Evolutionary conservation across 2,113 vertebrate genomes (phyloP).

Genomic region (Oryzias melastigma): DNA sequence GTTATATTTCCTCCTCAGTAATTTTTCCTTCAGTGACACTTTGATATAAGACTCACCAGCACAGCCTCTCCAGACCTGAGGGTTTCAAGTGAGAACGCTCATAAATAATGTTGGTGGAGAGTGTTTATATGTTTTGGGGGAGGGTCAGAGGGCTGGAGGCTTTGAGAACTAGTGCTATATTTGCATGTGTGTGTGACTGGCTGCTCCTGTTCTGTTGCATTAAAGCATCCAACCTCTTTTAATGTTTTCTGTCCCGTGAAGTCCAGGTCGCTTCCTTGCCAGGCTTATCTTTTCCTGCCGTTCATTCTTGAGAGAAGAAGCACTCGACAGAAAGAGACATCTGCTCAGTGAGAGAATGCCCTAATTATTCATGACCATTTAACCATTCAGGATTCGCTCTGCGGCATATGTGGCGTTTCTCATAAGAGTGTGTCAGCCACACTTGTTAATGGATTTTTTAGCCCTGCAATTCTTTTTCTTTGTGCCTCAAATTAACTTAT

Average conservation of each 20-base stretch:
- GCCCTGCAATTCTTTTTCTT: conserved; percentile 32
- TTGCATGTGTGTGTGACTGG: conserved; percentile 50
- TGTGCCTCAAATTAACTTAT: conserved; percentile 29
- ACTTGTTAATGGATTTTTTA: conserved; percentile 65
- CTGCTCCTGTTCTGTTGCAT: conserved; percentile 54
- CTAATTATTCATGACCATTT: conserved; percentile 84
- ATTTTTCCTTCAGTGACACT: conserved; percentile 62
- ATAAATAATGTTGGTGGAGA: conserved; percentile 56
- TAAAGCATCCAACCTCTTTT: conserved; percentile 34
- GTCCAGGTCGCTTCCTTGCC: conserved; percentile 44
- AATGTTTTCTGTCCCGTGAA: conserved; percentile 31
- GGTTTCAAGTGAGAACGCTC: conserved; percentile 47
- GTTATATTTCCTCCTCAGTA: conserved; percentile 72
- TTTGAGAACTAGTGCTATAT: conserved; percentile 50
- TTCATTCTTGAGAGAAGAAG: conserved; percentile 65
- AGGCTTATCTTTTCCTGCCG: conserved; percentile 61
- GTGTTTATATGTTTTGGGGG: conserved; percentile 48
- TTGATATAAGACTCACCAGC: conserved; percentile 35
- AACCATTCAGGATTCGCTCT: conserved; percentile 77
- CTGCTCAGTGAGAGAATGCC: conserved; percentile 80
- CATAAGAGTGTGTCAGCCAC: conserved; percentile 61
- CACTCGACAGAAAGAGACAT: conserved; percentile 77
- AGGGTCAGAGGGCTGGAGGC: conserved; percentile 37
- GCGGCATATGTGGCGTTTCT: conserved; percentile 73
- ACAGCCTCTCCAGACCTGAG: conserved; percentile 40